phyloP scores from a whole-genome alignment of 1,140 invertebrate species.

The Drosophila chauvacae region DNA sequence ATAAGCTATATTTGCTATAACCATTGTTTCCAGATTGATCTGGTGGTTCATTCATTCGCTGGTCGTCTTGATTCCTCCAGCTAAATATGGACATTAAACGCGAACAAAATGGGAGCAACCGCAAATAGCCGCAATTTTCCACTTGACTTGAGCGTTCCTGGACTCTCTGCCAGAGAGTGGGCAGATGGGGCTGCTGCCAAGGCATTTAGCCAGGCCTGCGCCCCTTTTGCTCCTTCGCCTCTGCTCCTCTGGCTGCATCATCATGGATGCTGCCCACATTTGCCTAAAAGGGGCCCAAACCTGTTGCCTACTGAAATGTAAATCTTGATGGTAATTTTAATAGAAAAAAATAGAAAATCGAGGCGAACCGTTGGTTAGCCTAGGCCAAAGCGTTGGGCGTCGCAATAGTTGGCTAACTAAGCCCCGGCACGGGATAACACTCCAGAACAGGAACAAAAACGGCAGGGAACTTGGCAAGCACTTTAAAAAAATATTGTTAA shows the following conservation, averaged over 20 bases:
- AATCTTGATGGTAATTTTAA: constrained; percentile 84
- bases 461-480: constrained; percentile 14
- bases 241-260: constrained; percentile 13
- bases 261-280: constrained; percentile 69
- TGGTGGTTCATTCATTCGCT: constrained; percentile 53
- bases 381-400: constrained; percentile 71
- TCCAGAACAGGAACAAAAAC: constrained; percentile 54
- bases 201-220: constrained; percentile 46
- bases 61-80: constrained; percentile 37
- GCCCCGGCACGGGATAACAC: constrained; percentile 76
- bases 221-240: neutral
- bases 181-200: constrained; percentile 54
- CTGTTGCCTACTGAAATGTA: constrained; percentile 83
- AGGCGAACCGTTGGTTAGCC: constrained; percentile 71
- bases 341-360: constrained; percentile 79
- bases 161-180: constrained; percentile 51
- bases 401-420: constrained; percentile 78
- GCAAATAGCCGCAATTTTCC: constrained; percentile 78
- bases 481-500: neutral
- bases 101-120: constrained; percentile 76
- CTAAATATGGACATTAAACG: constrained; percentile 80
- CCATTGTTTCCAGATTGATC: constrained; percentile 56
- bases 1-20: constrained; percentile 60
- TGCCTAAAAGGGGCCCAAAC: constrained; percentile 76
- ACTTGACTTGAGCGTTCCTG: constrained; percentile 76